Base-by-base conservation (phyloP, 2,888 invertebrate species). In the Hermodice carunculata region DNA sequence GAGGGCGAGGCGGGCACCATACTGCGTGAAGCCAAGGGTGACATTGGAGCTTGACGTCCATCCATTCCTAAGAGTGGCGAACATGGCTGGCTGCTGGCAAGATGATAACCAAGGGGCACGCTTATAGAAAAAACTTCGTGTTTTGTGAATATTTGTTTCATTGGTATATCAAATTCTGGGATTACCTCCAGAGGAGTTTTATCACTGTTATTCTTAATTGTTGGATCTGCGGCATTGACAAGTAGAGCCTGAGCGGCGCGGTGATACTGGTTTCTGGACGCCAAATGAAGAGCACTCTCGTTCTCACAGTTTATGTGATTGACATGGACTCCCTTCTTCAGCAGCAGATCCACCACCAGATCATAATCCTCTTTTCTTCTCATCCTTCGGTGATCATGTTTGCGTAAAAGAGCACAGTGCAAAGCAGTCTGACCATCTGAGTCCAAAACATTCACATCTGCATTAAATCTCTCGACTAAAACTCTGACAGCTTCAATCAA, bases 351-450 rank as follows among this genome's bases (percentile, higher is more conserved):
- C 5, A 59, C 61, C 22, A 65, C 43, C 22, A 19, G 22, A 22
- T 63, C 64, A 37, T 34, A 67, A 44, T 69, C 69, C 3, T 67
- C 67, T 48, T 64, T 69, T 8, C 61, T 24, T 28, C 67, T 51
- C 69, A 69, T 69, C 52, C 64, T 44, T 43, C 53, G 22, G 31
- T 34, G 53, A 61, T 67, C 63, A 40, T 69, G 62, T 22, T 34
- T 51, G 19, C 42, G 32, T 5, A 26, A 6, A 11, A 69, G 31
- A 11, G 57, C 46, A 51, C 52, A 48, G 40, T 69, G 69, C 19
- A 69, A 37, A 1, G 69, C 37, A 8, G 67, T 67, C 56, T 61
- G 57, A 5, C 48, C 53, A n/a, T 56, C 56, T 1, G 64, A 64
- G 51, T 64, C 64, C 2, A 61, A 32, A 4, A 61, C 49, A 31